A percentile compares a stretch with the other conserved stretches of the same genome.
phyloP scores from a whole-genome alignment of 2,113 vertebrate species.

The Philantomba maxwellii region DNA sequence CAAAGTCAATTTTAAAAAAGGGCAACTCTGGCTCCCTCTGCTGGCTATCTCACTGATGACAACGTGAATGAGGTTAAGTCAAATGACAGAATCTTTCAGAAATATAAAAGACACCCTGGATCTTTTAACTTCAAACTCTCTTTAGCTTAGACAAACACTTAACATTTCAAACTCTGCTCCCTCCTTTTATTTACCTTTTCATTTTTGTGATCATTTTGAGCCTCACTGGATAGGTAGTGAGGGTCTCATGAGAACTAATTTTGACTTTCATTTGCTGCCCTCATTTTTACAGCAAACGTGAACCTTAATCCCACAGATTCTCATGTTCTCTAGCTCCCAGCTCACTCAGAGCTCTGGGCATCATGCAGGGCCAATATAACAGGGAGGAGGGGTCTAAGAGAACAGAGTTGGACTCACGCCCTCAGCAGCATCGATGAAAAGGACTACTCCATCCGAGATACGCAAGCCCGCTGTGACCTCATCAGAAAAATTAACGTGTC shows the following conservation, averaged over 20 bases:
- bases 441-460: slow-evolving; percentile 94
- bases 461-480: slow-evolving; percentile 96
- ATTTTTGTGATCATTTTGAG: not conserved
- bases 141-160: not conserved
- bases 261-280: not conserved
- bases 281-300: not conserved
- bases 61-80: not conserved
- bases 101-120: not conserved
- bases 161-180: not conserved
- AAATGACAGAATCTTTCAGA: not conserved
- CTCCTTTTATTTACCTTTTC: not conserved
- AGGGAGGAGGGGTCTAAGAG: not conserved
- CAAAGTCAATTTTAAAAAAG: not conserved
- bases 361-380: not conserved
- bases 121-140: not conserved
- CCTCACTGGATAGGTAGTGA: not conserved
- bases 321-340: not conserved
- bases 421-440: slow-evolving; percentile 98
- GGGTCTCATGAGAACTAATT: not conserved
- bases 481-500: slow-evolving; percentile 97
- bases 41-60: slow-evolving; percentile 3
- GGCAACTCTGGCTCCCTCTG: slow-evolving; percentile 39
- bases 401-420: slow-evolving; percentile 84
- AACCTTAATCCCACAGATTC: not conserved
- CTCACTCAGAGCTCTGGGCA: not conserved